These are phyloP conservation scores for Meghimatium bilineatum DNA, from an alignment of 2,888 invertebrate species.

Conservation along the genomic window DNA sequence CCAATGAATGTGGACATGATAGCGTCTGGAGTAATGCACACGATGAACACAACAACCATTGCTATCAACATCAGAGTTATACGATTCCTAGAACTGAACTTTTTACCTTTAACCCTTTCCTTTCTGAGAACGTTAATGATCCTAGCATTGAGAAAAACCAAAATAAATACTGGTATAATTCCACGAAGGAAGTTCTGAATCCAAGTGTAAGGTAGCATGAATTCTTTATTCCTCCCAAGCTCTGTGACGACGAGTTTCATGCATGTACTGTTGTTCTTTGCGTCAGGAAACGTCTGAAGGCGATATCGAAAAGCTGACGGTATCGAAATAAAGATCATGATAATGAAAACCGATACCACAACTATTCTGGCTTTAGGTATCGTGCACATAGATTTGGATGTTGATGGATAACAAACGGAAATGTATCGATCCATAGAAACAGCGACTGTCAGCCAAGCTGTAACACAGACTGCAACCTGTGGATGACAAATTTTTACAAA, in stretches of 20 bases:
- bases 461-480: slow-evolving; percentile 60
- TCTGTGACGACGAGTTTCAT: slow-evolving; percentile 62
- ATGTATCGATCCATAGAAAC: slow-evolving; percentile 74
- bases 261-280: slow-evolving; percentile 57
- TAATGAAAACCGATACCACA: slow-evolving; percentile 66
- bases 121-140: slow-evolving; percentile 73
- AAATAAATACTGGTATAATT: slow-evolving; percentile 72
- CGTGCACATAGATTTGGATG: slow-evolving; percentile 64
- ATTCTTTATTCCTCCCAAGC: slow-evolving; percentile 68
- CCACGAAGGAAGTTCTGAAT: slow-evolving; percentile 73
- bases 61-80: slow-evolving; percentile 75
- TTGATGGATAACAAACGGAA: slow-evolving; percentile 72
- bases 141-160: slow-evolving; percentile 70
- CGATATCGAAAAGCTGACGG: slow-evolving; percentile 73
- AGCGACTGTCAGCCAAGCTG: slow-evolving; percentile 73
- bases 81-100: slow-evolving; percentile 71
- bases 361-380: slow-evolving; percentile 65
- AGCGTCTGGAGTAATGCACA: slow-evolving; percentile 76
- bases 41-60: slow-evolving; percentile 74
- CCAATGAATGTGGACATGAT: slow-evolving; percentile 74
- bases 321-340: slow-evolving; percentile 70
- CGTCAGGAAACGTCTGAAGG: slow-evolving; percentile 60
- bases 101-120: slow-evolving; percentile 68
- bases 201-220: slow-evolving; percentile 73
- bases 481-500: too few species aligned